Evolutionary conservation across 2,797 vertebrate genomes (phyloP), one percentile per base, ranked within the genome.

Genomic region (Phalanger gymnotis): DNA sequence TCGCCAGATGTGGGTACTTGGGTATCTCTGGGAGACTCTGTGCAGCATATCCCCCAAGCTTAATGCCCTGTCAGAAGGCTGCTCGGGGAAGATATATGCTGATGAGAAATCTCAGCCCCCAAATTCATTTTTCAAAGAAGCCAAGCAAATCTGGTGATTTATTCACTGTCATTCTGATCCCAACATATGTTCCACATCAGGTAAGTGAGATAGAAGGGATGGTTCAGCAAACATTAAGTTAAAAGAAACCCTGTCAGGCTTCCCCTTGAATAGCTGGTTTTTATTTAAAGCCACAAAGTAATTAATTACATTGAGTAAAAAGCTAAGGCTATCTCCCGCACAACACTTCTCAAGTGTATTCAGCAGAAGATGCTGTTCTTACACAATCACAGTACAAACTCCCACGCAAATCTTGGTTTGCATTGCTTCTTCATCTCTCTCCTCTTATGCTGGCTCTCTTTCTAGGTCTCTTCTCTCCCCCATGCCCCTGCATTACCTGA

Each of bases 51-150:
- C 55, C 96, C 95, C 96, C 92, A 81, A 95, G 94, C 96, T 90
- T 93, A 95, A 89, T 54, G 92, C 53, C 93, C 92, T 97, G 97
- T 97, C 3, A 96, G 95, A 93, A 98, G 96, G 96, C 96, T 97
- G 95, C 93, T 91, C 0, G 31, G 93, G 95, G 92, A 98, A 97
- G 97, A 98, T 98, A 97, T 95, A 98, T 97, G 27, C 96, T 97
- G 98, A 98, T 98, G 98, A 98, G 98, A 98, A 98, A 98, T 98
- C 97, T 52, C 0, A 94, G 97, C 91, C 97, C 97, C 1, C 0
- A 95, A 97, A 98, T 98, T 97, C 98, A 98, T 99, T 99, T 98
- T 98, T 98, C 98, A 98, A 97, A 97, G 98, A 93, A 96, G 97
- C 97, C 98, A 98, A 97, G 98, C 97, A 97, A 96, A 98, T 98